Conservation (phyloP, 2,797 vertebrate species). For the Sebastes iracundus region DNA sequence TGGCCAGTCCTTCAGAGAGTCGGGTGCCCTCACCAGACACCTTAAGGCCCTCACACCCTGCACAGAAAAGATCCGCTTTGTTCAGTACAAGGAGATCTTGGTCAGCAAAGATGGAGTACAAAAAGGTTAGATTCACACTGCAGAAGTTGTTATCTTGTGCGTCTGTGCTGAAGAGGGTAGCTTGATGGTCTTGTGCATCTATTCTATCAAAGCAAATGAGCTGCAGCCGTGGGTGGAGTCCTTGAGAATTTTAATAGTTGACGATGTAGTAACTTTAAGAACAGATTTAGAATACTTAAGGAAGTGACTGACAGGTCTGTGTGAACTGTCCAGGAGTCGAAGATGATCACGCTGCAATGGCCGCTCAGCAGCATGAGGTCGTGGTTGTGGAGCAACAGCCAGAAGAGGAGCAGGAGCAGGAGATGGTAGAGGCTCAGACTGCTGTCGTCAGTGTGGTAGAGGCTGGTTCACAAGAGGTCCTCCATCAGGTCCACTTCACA, state of each 20-base stretch:
- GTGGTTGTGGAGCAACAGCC: constrained; percentile 62
- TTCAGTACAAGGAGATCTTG: constrained; percentile 89
- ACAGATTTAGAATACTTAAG: not conserved
- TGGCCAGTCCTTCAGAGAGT: constrained; percentile 96
- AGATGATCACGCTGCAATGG: constrained; percentile 9
- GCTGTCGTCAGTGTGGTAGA: constrained; percentile 90
- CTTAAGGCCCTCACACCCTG: constrained; percentile 96
- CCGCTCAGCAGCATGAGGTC: constrained; percentile 58
- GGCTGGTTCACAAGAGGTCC: constrained; percentile 87
- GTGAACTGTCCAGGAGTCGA: constrained; percentile 54
- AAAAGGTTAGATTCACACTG: constrained; percentile 79
- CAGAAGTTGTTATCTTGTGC: not conserved
- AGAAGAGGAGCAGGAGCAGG: constrained; percentile 51
- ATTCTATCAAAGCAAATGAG: not conserved
- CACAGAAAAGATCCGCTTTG: constrained; percentile 95
- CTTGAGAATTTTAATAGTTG: not conserved
- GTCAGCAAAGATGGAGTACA: constrained; percentile 87
- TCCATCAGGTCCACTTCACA: constrained; percentile 93
- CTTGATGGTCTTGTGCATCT: not conserved
- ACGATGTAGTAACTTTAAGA: not conserved
- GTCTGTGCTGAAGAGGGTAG: not conserved
- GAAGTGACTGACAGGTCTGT: not conserved
- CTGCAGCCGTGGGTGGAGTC: not conserved
- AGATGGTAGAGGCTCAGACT: constrained; percentile 76
- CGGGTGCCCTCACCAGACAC: constrained; percentile 95